Conservation (phyloP, 1,140 invertebrate genomes). For the Chlorops oryzae region DNA sequence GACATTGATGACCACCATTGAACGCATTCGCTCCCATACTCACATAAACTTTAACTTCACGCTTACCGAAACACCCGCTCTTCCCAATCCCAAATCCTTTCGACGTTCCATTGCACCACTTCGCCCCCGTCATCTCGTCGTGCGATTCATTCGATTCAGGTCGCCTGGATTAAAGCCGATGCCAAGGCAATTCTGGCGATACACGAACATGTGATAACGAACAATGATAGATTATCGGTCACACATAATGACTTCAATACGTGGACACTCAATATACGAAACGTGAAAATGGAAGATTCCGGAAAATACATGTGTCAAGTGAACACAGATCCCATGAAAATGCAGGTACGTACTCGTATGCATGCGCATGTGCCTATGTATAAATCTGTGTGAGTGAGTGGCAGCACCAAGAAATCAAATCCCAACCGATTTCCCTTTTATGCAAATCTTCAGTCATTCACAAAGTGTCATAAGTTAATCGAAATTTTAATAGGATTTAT, state of each 20-base stretch:
- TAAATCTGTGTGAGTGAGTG: no score
- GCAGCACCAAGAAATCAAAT: no score
- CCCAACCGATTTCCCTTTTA: no score
- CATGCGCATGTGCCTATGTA: no score
- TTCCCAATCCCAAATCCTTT: background rate
- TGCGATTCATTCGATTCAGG: conserved; percentile 51
- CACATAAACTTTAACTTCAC: background rate
- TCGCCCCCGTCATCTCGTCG: background rate
- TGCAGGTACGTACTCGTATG: conserved; percentile 60
- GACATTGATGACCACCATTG: background rate
- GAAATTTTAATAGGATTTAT: conserved; percentile 5
- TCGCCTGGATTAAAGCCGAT: conserved; percentile 89
- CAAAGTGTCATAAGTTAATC: conserved; percentile 7
- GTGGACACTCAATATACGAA: conserved; percentile 79
- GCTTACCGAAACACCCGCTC: background rate
- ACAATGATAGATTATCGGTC: conserved; percentile 77
- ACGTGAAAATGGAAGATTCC: conserved; percentile 74
- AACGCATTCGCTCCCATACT: conserved; percentile 6
- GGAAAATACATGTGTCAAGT: conserved; percentile 91
- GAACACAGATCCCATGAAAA: conserved; percentile 90
- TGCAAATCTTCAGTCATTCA: no score
- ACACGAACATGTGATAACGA: conserved; percentile 86
- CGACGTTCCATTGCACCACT: background rate
- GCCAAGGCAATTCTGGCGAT: conserved; percentile 86
- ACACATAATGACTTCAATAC: conserved; percentile 82